Conservation (phyloP, 2,888 invertebrate genomes). For the Pseudeuparius sepicola region DNA sequence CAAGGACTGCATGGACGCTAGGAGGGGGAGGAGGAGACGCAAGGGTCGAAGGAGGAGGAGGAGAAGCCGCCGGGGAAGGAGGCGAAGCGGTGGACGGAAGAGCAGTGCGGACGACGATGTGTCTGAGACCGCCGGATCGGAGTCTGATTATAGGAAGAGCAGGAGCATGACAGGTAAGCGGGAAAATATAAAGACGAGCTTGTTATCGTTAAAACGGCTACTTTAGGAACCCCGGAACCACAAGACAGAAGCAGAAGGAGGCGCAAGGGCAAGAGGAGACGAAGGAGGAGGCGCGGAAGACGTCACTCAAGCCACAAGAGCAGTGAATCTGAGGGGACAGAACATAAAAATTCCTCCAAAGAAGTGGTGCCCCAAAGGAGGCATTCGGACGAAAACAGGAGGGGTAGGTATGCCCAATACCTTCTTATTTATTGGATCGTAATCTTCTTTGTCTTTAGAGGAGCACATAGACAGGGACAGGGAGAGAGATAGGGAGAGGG, state of each 20-base stretch:
- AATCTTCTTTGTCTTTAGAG: too few species aligned
- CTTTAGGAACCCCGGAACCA: slow-evolving; percentile 19
- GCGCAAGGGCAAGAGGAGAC: slow-evolving; percentile 5
- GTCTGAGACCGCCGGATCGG: slow-evolving; percentile 11
- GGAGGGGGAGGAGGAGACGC: slow-evolving; percentile 12
- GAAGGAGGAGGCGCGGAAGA: slow-evolving; percentile 12
- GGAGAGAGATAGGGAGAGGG: too few species aligned
- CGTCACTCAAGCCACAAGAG: slow-evolving; percentile 4
- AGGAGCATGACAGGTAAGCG: slow-evolving; percentile 10
- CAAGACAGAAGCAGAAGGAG: slow-evolving; percentile 15
- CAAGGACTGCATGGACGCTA: slow-evolving; percentile 8
- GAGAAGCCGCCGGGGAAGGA: slow-evolving; percentile 15
- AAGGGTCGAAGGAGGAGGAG: slow-evolving; percentile 16
- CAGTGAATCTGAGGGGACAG: slow-evolving; percentile 11
- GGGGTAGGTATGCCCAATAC: slow-evolving; percentile 11
- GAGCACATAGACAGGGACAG: too few species aligned
- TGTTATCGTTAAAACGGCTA: too few species aligned
- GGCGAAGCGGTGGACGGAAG: slow-evolving; percentile 14
- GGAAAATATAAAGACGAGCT: too few species aligned
- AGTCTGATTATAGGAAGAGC: too few species aligned
- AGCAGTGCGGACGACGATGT: slow-evolving; percentile 7
- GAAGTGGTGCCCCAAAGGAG: slow-evolving; percentile 11
- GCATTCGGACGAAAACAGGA: slow-evolving; percentile 11
- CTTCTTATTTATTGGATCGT: too few species aligned
- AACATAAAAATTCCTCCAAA: slow-evolving; percentile 5